Evolutionary conservation across 2,113 vertebrate genomes (phyloP).

Genomic region (Hypocryptadius cinnamomeus): DNA sequence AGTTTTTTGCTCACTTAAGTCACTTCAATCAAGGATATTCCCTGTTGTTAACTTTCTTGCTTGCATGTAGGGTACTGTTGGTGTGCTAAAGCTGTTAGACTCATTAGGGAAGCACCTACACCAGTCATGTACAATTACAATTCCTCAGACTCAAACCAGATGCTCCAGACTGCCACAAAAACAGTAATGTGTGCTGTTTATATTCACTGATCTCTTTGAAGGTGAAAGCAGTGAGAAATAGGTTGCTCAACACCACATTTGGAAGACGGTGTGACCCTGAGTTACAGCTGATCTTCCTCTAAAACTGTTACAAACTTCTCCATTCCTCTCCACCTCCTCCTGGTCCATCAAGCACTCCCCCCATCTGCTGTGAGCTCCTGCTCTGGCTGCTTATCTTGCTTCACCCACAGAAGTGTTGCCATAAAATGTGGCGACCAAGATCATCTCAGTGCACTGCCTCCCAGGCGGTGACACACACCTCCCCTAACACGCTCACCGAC

Average conservation of each 20-base stretch:
- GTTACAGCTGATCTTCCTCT: background rate
- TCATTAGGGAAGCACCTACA: background rate
- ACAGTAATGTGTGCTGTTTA: background rate
- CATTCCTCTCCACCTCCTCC: background rate
- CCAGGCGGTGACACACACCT: fast-evolving
- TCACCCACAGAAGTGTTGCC: background rate
- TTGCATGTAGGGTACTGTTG: background rate
- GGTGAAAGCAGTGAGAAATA: background rate
- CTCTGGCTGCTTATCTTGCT: background rate
- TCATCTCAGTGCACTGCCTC: background rate
- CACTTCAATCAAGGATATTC: background rate
- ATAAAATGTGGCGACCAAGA: background rate
- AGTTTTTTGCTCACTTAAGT: background rate
- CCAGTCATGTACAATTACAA: background rate
- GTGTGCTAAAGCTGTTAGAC: background rate
- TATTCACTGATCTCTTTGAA: background rate
- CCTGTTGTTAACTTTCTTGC: background rate
- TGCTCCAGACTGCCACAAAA: background rate
- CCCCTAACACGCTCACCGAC: background rate
- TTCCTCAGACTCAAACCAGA: background rate
- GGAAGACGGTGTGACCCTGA: background rate
- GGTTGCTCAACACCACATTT: background rate
- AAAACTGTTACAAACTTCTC: background rate
- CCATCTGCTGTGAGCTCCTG: background rate
- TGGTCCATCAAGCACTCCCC: background rate